Evolutionary conservation across 2,113 vertebrate genomes (phyloP).

Genomic region (Rhinolophus ferrumequinum): DNA sequence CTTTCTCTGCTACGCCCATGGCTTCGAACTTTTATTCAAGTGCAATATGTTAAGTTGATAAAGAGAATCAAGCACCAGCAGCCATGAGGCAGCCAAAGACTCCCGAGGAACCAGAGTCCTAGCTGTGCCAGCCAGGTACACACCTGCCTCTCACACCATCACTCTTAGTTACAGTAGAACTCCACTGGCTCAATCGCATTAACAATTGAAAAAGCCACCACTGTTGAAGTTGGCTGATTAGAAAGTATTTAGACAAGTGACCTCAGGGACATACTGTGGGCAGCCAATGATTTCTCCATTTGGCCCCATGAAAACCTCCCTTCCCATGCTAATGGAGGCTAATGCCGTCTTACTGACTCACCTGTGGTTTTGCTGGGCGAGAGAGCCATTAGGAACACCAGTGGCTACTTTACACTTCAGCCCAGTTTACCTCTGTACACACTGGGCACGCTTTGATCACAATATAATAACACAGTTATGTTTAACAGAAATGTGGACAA

Average conservation of each 20-base stretch:
- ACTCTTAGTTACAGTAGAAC: background rate
- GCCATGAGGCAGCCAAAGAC: background rate
- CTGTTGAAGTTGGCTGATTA: background rate
- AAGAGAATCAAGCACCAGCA: background rate
- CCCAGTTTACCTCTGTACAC: background rate
- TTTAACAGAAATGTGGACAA: background rate
- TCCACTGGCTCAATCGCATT: accelerated
- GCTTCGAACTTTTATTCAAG: background rate
- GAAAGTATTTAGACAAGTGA: background rate
- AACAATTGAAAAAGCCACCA: background rate
- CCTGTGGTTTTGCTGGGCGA: background rate
- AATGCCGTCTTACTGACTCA: background rate
- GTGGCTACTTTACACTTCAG: background rate
- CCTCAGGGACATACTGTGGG: too few species aligned
- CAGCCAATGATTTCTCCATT: background rate
- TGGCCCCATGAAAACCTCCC: background rate
- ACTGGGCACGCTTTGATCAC: background rate
- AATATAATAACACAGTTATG: background rate
- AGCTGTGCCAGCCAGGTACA: too few species aligned
- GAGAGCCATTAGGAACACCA: background rate
- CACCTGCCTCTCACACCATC: background rate
- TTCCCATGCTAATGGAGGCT: background rate
- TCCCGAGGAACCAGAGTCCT: background rate
- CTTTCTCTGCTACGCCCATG: background rate
- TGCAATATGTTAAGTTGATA: background rate